Conservation (phyloP, 2,113 vertebrate species). For the Pelecanus crispus region DNA sequence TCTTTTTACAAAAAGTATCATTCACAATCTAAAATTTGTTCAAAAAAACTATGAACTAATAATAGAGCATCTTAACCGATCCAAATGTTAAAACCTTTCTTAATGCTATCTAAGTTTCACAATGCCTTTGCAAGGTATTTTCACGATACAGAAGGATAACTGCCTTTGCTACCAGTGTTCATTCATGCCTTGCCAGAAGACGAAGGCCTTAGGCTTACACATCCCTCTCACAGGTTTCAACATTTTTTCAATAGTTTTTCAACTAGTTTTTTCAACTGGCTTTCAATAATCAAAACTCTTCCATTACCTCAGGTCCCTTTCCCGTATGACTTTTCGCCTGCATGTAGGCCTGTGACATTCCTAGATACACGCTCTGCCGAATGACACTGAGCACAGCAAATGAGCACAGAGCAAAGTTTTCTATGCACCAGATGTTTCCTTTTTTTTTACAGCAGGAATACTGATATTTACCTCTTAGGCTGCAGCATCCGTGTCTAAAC, state of each 20-base stretch:
- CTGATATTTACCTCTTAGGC: not conserved
- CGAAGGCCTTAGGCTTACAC: not conserved
- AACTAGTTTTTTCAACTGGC: not conserved
- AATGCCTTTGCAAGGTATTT: not conserved
- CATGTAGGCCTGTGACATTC: not conserved
- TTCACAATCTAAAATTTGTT: not conserved
- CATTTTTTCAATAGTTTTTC: not conserved
- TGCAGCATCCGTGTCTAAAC: not conserved
- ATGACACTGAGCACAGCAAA: not conserved
- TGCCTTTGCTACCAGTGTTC: not conserved
- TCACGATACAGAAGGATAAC: not conserved
- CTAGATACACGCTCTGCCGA: accelerated
- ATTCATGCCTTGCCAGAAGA: not conserved
- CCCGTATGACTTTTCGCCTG: not conserved
- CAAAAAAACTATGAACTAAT: not conserved
- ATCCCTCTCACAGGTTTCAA: not conserved
- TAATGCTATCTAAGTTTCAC: not conserved
- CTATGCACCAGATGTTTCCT: not conserved
- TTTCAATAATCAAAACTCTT: not conserved
- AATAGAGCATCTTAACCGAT: not conserved
- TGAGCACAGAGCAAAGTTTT: not conserved
- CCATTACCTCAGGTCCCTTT: not conserved
- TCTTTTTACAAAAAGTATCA: not conserved
- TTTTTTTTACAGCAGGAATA: not conserved
- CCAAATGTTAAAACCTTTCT: not conserved